phyloP scores from a whole-genome alignment of 2,888 invertebrate species.

The Pseudococcus longispinus region DNA sequence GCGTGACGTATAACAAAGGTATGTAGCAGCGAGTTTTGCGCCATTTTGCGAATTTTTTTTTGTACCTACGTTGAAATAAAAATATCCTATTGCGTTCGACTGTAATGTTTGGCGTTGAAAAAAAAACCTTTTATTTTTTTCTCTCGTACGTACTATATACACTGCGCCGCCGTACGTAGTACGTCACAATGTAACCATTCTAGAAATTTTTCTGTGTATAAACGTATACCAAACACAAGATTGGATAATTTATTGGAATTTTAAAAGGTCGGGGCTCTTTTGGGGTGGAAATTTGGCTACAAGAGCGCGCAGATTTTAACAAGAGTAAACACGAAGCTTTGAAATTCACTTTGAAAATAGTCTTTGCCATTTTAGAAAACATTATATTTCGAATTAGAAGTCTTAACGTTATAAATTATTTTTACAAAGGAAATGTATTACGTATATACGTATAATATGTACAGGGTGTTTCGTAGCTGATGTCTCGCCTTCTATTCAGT shows the following conservation, averaged over 20 bases:
- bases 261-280: background rate
- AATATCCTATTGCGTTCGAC: constrained; percentile 1
- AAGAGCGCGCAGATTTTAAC: background rate
- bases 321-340: background rate
- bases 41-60: background rate
- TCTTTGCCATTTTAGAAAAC: constrained; percentile 22
- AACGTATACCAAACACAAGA: background rate
- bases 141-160: background rate
- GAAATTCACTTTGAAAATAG: constrained; percentile 30
- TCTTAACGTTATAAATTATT: constrained; percentile 3
- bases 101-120: constrained; percentile 2
- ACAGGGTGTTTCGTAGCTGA: too few relatives aligned
- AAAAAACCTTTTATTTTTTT: constrained; percentile 5
- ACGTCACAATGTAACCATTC: constrained; percentile 2
- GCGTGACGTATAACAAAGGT: constrained; percentile 20
- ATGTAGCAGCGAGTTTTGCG: background rate
- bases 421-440: background rate
- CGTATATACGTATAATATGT: background rate
- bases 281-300: constrained; percentile 7
- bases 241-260: constrained; percentile 24
- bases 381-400: constrained; percentile 9
- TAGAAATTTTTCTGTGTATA: background rate
- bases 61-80: background rate
- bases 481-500: too few relatives aligned
- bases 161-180: too few relatives aligned